Evolutionary conservation across 2,888 invertebrate species (phyloP).

Genomic region (Ferdinandea cuprea): DNA sequence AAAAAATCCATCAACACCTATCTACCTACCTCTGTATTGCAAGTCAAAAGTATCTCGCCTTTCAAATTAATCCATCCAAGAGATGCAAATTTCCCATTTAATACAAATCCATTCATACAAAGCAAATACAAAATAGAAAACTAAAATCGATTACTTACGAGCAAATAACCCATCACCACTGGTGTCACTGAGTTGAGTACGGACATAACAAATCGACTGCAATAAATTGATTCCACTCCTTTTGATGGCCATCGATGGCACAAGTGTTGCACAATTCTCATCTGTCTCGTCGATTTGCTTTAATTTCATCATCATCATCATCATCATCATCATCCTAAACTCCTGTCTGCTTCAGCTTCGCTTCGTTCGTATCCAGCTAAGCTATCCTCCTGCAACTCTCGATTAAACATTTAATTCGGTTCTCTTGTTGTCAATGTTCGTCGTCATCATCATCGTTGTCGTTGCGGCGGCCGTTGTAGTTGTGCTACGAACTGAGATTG

Average conservation of each 20-base stretch:
- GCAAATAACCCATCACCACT: conserved; percentile 39
- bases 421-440: conserved; percentile 51
- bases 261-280: conserved; percentile 53
- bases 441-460: no score
- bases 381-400: conserved; percentile 3
- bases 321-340: no score
- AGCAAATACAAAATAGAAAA: background rate
- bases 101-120: background rate
- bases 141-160: conserved; percentile 34
- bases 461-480: no score
- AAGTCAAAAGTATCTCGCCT: background rate
- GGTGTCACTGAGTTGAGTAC: conserved; percentile 5
- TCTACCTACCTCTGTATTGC: no score
- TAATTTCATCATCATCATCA: conserved; percentile 62
- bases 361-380: no score
- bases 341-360: background rate
- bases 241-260: conserved; percentile 9
- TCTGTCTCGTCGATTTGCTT: conserved; percentile 63
- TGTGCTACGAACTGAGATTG: conserved; percentile 35
- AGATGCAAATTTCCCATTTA: background rate
- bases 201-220: conserved; percentile 53
- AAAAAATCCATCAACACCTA: no score
- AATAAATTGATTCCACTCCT: conserved; percentile 61
- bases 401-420: conserved; percentile 60
- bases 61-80: background rate